Evolutionary conservation across 1,140 invertebrate genomes (phyloP), one percentile per base, ranked within the genome.

Genomic region (Bombus confusus): DNA sequence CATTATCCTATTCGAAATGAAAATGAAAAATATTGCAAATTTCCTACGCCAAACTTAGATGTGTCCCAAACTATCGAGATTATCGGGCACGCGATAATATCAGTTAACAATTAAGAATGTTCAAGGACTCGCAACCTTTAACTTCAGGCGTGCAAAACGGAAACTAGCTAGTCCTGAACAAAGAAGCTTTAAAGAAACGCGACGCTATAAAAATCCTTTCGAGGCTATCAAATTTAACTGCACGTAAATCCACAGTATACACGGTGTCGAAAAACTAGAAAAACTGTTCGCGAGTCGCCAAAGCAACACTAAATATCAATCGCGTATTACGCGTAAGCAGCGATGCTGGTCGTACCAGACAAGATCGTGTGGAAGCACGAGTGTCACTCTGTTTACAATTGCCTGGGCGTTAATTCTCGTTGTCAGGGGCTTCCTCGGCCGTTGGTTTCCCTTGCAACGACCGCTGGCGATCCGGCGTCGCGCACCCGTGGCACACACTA

Each of bases 361-460:
- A 22, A 31, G 18, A 25, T 62, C n/a, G 22, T 15, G 2, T 22
- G 28, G 1, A 10, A 31, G 1, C 18, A 8, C 31, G 15, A 22
- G 15, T 47, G 41, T 79, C 31, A n/a, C 59, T 62, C 77, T 80
- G 77, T 68, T 80, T 69, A 80, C 77, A 37, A n/a, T 22, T 52
- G 0, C 47, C 18, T 52, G 47, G 47, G 18, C 47, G 47, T 52
- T 52, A 52, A 52, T 52, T 52, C 47, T 18, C 66, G 34, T 10
- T 39, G 59, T 62, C 28, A 62, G 28, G 28, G 28, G 59, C 59
- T 62, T 62, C 28, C 13, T 28, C 8, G 57, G 10, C 5, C 59
- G 59, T 25, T 74, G 41, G 75, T 79, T 79, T 68, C 78, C 43
- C 64, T 52, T 52, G 39, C 34, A 15, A 57, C 25, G 43, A 37